These are phyloP conservation scores for Melanotaenia nigrans DNA, from an alignment of 2,797 vertebrate genomes.

Conservation along the genomic window DNA sequence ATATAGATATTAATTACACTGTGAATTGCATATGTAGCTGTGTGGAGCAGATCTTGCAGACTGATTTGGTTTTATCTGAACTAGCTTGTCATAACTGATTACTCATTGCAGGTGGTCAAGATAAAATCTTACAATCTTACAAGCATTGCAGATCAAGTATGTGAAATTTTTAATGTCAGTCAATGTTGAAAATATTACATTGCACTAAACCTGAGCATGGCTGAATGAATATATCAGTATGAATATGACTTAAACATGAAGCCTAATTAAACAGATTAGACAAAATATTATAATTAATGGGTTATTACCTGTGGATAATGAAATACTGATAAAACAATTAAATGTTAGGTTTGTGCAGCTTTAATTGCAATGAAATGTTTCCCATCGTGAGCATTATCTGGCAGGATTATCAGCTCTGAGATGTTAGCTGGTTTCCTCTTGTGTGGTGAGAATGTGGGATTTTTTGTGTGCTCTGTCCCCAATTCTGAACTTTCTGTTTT, in stretches of 20 bases:
- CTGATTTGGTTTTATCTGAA: background rate
- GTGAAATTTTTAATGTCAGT: too few species aligned
- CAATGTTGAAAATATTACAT: too few species aligned
- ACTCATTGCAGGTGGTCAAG: background rate
- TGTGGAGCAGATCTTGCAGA: background rate
- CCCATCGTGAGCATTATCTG: background rate
- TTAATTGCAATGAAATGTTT: background rate
- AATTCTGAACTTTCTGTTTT: too few species aligned
- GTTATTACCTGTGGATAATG: background rate
- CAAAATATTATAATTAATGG: background rate
- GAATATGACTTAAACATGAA: too few species aligned
- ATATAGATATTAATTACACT: background rate
- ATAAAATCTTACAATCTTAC: background rate
- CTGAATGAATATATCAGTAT: too few species aligned
- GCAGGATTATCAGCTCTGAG: background rate
- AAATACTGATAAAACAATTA: background rate
- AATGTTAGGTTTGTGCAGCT: background rate
- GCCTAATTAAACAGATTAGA: background rate
- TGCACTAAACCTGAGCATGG: too few species aligned
- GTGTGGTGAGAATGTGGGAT: background rate
- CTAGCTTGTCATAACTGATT: background rate
- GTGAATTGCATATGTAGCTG: background rate
- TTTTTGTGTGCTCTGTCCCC: too few species aligned
- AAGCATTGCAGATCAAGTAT: background rate
- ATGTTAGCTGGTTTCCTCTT: background rate